Evolutionary conservation across 2,113 vertebrate species (phyloP).

Genomic region (Aphyosemion australe): DNA sequence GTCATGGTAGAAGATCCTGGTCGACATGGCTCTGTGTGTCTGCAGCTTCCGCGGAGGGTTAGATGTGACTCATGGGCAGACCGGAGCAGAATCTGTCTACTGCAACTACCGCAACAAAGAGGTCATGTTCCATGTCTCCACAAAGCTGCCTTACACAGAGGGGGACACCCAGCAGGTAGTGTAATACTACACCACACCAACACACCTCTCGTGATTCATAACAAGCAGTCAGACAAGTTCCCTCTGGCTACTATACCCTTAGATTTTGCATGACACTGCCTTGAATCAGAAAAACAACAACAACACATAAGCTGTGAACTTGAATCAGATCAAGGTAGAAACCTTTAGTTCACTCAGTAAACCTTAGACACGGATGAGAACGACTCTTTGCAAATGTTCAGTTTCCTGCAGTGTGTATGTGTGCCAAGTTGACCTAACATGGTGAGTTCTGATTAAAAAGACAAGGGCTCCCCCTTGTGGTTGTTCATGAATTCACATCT

Average conservation of each 20-base stretch:
- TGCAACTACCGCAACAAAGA: slow-evolving; percentile 95
- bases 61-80: slow-evolving; percentile 95
- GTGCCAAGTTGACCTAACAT: slow-evolving; percentile 6
- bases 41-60: slow-evolving; percentile 92
- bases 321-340: background rate
- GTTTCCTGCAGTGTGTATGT: slow-evolving; percentile 1
- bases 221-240: slow-evolving; percentile 38
- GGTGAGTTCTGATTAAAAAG: background rate
- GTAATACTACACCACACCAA: slow-evolving; percentile 42
- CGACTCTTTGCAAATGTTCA: slow-evolving; percentile 17
- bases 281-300: background rate
- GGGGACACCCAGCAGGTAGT: slow-evolving; percentile 93
- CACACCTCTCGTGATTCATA: slow-evolving; percentile 48
- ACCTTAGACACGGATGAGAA: background rate
- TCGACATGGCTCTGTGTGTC: slow-evolving; percentile 41
- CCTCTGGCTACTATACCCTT: slow-evolving; percentile 11
- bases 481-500: background rate
- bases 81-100: slow-evolving; percentile 91
- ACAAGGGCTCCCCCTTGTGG: slow-evolving; percentile 53
- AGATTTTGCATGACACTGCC: slow-evolving; percentile 8
- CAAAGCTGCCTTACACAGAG: slow-evolving; percentile 95
- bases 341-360: slow-evolving; percentile 12
- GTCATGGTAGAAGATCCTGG: slow-evolving; percentile 38
- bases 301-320: background rate
- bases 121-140: slow-evolving; percentile 98